Conservation (phyloP, 2,113 vertebrate species). For the Aspiorhynchus laticeps region DNA sequence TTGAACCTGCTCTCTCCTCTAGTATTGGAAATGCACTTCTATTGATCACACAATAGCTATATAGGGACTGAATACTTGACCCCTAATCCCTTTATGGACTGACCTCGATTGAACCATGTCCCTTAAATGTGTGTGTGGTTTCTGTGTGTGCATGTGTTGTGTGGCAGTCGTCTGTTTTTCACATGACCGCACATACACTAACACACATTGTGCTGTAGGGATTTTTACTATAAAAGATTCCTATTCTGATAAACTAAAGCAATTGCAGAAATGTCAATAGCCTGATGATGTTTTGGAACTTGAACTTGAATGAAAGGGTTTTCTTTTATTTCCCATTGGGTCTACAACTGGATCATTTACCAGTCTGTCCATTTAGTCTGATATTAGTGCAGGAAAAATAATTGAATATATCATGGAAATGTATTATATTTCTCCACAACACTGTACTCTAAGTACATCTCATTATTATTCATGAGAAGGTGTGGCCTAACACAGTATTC, state of each 20-base stretch:
- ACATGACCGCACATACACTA: not conserved
- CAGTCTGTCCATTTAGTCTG: not conserved
- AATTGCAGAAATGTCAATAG: not conserved
- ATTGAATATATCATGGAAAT: not conserved
- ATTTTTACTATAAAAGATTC: too few species aligned
- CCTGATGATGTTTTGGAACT: not conserved
- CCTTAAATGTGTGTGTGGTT: not conserved
- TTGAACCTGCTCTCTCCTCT: constrained; percentile 30
- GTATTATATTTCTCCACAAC: not conserved
- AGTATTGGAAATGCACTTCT: constrained; percentile 62
- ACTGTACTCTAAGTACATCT: not conserved
- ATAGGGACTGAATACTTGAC: constrained; percentile 61
- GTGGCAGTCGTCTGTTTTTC: not conserved
- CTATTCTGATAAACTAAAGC: not conserved
- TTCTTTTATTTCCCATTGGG: not conserved
- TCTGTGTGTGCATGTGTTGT: not conserved
- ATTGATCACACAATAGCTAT: constrained; percentile 71
- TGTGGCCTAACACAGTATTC: not conserved
- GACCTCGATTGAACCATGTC: constrained; percentile 58
- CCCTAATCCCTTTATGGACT: constrained; percentile 73
- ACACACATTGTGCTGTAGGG: not conserved
- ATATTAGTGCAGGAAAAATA: not conserved
- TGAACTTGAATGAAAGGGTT: not conserved
- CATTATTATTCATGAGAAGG: not conserved
- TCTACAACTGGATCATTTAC: not conserved